Evolutionary conservation across 2,797 vertebrate genomes (phyloP).

Genomic region (Lacerta bilineata): DNA sequence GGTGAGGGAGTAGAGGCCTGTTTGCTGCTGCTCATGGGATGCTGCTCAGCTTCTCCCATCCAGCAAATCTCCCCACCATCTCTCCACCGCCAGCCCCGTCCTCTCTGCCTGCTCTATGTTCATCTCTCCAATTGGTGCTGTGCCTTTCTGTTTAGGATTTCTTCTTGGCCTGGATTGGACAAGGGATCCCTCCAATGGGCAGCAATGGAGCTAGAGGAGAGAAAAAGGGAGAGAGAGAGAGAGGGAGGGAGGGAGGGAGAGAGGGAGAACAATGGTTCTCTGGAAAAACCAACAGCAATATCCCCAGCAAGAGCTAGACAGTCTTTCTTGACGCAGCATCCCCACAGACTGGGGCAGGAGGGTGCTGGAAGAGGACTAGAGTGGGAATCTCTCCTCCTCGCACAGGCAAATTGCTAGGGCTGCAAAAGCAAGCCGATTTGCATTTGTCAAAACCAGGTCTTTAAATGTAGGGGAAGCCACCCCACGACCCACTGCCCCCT

Average conservation of each 20-base stretch:
- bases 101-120: neutral
- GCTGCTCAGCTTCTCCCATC: neutral
- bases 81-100: neutral
- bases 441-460: too few species aligned
- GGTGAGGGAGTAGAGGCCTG: neutral
- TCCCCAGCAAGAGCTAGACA: neutral
- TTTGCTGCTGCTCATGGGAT: neutral
- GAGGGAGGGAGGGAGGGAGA: neutral
- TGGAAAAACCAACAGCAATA: neutral
- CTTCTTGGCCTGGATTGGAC: constrained; percentile 9
- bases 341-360: neutral
- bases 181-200: constrained; percentile 6
- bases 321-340: neutral
- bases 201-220: neutral
- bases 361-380: neutral
- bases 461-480: too few species aligned
- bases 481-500: too few species aligned
- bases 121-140: neutral
- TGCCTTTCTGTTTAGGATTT: neutral
- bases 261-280: neutral
- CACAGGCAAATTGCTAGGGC: too few species aligned
- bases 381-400: neutral
- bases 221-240: neutral
- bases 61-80: neutral
- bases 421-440: too few species aligned